Evolutionary conservation across 1,140 invertebrate species (phyloP), one percentile per base, ranked within the genome.

Genomic region (Arion vulgaris): DNA sequence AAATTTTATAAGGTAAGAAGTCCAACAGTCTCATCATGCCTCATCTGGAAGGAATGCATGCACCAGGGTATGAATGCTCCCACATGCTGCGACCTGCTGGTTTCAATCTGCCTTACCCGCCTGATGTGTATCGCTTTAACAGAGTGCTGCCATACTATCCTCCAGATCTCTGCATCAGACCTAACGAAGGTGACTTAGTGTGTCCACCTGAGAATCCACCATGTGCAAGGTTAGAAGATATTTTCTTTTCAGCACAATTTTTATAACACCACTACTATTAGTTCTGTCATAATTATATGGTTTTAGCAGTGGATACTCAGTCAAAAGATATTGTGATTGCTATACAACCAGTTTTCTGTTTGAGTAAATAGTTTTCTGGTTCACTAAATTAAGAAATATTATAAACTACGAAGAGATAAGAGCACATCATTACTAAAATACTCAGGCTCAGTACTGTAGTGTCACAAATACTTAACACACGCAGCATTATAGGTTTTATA

Each of bases 101-200:
- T 19, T 66, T 38, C 19, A 38, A 2, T 5, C 34, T 57, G 2
- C 34, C 38, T 19, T 32, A 39, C 13, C 53, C 51, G 0, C 23
- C 32, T 34, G 76, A 78, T 41, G 76, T 78, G 51, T 78, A 38
- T n/a, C 76, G 76, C 17, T 78, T 78, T 49, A 78, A 78, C 62
- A 57, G 76, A 45, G 76, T 78, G 17, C 15, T 36, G 2, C 76
- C 76, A 0, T 23, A 66, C 38, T 78, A 78, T n/a, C 76, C 76
- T 11, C 36, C 76, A 17, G 76, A 78, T 45, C 76, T 57, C 4
- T 78, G 76, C 76, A 66, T 78, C 34, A 51, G 57, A 19, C 76
- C 76, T 1, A 57, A 78, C 28, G 76, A 78, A 66, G 76, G 76
- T 5, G 76, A 78, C 23, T 13, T 78, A 19, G 28, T 66, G 17